A percentile compares a stretch with the other conserved stretches of the same genome.
Evolutionary conservation across 2,797 vertebrate genomes (phyloP).

Genomic region (Picus viridis): DNA sequence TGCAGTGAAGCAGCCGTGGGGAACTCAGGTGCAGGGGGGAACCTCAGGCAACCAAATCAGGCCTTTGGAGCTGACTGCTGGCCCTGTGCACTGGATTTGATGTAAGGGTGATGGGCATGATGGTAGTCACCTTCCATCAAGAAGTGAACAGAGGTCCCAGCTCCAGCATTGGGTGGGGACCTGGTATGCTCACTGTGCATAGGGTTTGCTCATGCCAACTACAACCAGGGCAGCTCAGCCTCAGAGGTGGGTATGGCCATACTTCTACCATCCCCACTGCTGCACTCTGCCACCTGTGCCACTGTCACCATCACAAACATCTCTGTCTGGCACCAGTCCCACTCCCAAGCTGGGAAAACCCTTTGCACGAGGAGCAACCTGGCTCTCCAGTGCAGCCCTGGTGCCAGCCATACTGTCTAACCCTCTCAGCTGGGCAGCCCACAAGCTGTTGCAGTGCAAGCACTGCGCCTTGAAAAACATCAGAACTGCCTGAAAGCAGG

Average conservation of each 20-base stretch:
- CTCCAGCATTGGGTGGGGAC: neutral
- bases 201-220: neutral
- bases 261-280: fast-evolving
- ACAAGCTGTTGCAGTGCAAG: fast-evolving
- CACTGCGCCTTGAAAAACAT: neutral
- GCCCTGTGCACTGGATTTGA: neutral
- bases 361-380: neutral
- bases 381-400: neutral
- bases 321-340: fast-evolving
- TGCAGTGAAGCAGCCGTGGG: neutral
- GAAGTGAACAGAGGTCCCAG: neutral
- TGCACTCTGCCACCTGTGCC: fast-evolving
- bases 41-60: fast-evolving
- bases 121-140: fast-evolving
- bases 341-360: fast-evolving
- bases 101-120: fast-evolving
- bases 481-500: fast-evolving
- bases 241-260: fast-evolving
- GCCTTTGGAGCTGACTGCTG: neutral
- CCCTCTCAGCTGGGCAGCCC: fast-evolving
- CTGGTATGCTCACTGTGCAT: fast-evolving
- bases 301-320: fast-evolving
- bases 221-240: neutral
- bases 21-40: neutral
- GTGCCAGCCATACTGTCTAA: neutral